Evolutionary conservation across 2,888 invertebrate genomes (phyloP).

Genomic region (Spilosoma lubricipeda): DNA sequence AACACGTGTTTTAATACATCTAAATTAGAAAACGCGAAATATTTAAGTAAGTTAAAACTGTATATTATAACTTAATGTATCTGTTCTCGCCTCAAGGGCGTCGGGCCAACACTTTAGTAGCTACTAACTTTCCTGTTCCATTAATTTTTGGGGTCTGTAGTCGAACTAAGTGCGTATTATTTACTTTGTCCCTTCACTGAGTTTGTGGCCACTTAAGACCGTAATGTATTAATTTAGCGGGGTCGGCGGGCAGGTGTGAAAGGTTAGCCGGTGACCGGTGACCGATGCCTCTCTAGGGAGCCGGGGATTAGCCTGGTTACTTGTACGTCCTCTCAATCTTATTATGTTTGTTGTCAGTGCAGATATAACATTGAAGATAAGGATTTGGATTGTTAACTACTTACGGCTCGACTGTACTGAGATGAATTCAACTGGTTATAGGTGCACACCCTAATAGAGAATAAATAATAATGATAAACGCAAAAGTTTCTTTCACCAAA

Average conservation of each 20-base stretch:
- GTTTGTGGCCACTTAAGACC: slow-evolving; percentile 5
- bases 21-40: background rate
- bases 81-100: background rate
- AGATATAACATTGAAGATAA: background rate
- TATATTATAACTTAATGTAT: background rate
- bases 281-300: slow-evolving; percentile 17
- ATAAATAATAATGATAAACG: no score
- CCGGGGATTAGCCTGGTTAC: background rate
- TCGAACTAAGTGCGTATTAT: slow-evolving; percentile 12
- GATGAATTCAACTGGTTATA: background rate
- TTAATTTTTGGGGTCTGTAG: background rate
- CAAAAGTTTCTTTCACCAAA: no score
- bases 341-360: background rate
- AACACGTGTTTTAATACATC: background rate
- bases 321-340: background rate
- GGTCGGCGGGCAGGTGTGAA: slow-evolving; percentile 6
- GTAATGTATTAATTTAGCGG: slow-evolving; percentile 19
- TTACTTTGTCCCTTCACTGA: slow-evolving; percentile 2
- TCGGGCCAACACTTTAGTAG: background rate
- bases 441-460: no score
- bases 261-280: slow-evolving; percentile 7
- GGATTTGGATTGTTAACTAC: background rate
- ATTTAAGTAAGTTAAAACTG: background rate
- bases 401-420: background rate
- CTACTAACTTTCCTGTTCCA: background rate